A percentile compares a stretch with the other conserved stretches of the same genome.
Evolutionary conservation across 2,797 vertebrate species (phyloP).

Genomic region (Myotis findleyi): DNA sequence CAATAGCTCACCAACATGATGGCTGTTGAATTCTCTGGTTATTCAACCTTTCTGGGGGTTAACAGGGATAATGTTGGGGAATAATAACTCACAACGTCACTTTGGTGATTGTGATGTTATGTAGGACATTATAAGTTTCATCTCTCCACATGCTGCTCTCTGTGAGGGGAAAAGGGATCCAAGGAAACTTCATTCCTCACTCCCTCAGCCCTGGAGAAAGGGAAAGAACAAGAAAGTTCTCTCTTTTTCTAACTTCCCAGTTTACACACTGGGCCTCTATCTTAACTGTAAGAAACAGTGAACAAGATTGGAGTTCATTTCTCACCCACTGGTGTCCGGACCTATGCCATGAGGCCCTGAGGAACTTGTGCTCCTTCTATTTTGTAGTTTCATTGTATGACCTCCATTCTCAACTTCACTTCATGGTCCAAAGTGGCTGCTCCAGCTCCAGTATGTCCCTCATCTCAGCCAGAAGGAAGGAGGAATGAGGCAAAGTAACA

Average conservation of each 20-base stretch:
- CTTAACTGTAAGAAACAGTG: neutral
- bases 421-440: neutral
- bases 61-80: neutral
- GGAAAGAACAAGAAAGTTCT: neutral
- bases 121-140: neutral
- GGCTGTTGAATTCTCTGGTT: neutral
- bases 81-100: neutral
- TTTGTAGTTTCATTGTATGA: neutral
- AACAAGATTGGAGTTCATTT: neutral
- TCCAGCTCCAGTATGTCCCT: neutral
- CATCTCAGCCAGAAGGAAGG: neutral
- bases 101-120: neutral
- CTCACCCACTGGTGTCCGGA: neutral
- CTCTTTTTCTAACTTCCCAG: neutral
- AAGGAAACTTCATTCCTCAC: neutral
- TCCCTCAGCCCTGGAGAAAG: neutral
- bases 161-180: neutral
- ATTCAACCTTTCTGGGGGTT: neutral
- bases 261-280: neutral
- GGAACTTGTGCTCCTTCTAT: neutral
- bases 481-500: neutral
- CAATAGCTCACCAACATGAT: neutral
- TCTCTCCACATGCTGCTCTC: neutral
- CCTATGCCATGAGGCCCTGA: neutral
- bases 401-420: neutral